Evolutionary conservation across 2,888 invertebrate species (phyloP).

Genomic region (Diarsia brunnea): DNA sequence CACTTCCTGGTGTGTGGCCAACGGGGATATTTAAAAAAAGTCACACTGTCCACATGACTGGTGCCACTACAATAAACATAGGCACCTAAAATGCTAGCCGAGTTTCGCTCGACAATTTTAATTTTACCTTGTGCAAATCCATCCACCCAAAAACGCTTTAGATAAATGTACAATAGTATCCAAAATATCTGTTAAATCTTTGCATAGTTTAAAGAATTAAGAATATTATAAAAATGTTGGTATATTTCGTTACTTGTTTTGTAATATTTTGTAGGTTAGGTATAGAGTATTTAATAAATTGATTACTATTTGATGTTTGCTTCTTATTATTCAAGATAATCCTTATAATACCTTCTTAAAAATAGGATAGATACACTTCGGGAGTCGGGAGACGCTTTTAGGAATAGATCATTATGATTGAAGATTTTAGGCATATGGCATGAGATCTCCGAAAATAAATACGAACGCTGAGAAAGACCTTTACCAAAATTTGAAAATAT

Average conservation of each 20-base stretch:
- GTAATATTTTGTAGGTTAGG: constrained; percentile 55
- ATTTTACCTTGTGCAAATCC: not conserved
- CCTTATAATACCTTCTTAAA: not conserved
- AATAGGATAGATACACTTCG: not conserved
- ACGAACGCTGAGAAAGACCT: not conserved
- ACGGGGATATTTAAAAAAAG: no score
- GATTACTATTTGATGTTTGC: constrained; percentile 40
- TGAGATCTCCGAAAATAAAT: not conserved
- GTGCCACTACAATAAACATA: no score
- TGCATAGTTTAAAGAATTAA: constrained; percentile 60
- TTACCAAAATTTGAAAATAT: not conserved
- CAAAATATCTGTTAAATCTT: constrained; percentile 56
- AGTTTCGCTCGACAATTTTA: not conserved
- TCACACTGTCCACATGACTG: no score
- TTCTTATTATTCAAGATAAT: constrained; percentile 13
- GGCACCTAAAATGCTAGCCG: no score
- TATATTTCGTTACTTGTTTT: constrained; percentile 63
- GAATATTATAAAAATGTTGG: constrained; percentile 41
- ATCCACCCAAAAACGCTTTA: constrained; percentile 5
- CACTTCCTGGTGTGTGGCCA: no score
- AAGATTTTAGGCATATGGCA: not conserved
- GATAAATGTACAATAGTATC: not conserved
- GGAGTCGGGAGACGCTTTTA: not conserved
- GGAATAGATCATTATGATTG: not conserved
- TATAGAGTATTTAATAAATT: constrained; percentile 58